Evolutionary conservation across 2,113 vertebrate genomes (phyloP).

Genomic region (Ceuthmochares aereus): DNA sequence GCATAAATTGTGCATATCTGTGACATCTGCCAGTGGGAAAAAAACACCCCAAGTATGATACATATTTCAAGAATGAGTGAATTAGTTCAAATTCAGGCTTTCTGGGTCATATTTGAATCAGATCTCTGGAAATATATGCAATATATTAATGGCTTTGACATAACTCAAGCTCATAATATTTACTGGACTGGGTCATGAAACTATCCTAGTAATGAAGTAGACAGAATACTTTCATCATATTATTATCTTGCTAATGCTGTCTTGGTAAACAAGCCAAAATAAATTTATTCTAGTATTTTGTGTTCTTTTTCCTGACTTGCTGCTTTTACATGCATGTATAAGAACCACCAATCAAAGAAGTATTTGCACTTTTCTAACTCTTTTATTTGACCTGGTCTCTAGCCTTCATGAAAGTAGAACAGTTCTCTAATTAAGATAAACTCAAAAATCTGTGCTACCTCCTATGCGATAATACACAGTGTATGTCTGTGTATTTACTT

Average conservation of each 20-base stretch:
- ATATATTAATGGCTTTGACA: conserved; percentile 21
- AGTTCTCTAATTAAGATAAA: not conserved
- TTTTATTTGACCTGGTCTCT: not conserved
- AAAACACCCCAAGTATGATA: conserved; percentile 37
- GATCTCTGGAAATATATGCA: conserved; percentile 29
- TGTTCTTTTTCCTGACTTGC: not conserved
- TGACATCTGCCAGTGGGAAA: conserved; percentile 73
- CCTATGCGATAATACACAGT: not conserved
- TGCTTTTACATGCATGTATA: not conserved
- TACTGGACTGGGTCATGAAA: conserved; percentile 10
- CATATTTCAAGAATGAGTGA: conserved; percentile 49
- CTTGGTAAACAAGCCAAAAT: not conserved
- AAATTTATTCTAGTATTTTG: not conserved
- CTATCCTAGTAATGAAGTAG: not conserved
- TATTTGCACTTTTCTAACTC: not conserved
- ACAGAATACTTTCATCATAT: conserved; percentile 1
- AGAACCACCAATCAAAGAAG: not conserved
- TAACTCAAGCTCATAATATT: conserved; percentile 47
- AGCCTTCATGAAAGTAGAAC: not conserved
- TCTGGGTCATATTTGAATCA: conserved; percentile 19
- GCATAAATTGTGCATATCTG: conserved; percentile 74
- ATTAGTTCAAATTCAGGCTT: conserved; percentile 48
- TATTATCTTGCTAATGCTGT: not conserved
- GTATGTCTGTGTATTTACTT: not conserved
- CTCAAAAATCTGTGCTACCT: not conserved